A percentile compares a stretch with the other conserved stretches of the same genome.
phyloP scores from a whole-genome alignment of 2,888 invertebrate genomes.

The Drosophila aldrichi region DNA sequence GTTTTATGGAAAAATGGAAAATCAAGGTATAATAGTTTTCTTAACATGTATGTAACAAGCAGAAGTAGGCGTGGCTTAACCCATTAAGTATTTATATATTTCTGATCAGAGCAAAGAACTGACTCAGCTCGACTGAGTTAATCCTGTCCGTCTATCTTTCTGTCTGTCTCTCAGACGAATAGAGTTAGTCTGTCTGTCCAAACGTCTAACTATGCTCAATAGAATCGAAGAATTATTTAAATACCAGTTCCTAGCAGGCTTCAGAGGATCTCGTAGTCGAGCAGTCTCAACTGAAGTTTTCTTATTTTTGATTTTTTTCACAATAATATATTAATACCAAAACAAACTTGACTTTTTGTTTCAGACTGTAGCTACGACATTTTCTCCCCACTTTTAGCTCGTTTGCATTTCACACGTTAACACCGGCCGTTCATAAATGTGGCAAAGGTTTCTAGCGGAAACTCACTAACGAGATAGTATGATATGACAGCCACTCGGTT shows the following conservation, averaged over 20 bases:
- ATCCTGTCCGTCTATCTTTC: no score
- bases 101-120: no score
- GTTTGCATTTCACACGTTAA: slow-evolving; percentile 37
- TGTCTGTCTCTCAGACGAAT: no score
- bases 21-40: not conserved
- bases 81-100: not conserved
- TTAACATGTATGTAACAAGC: not conserved
- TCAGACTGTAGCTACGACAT: not conserved
- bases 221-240: not conserved
- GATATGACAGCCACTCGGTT: slow-evolving; percentile 1
- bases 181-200: no score
- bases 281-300: not conserved
- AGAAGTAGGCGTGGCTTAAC: not conserved
- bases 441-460: slow-evolving; percentile 20
- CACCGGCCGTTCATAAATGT: not conserved
- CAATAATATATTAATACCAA: not conserved
- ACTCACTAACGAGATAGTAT: slow-evolving; percentile 19
- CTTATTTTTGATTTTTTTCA: not conserved
- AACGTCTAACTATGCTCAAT: no score
- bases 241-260: not conserved
- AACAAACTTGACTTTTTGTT: not conserved
- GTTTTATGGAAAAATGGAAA: not conserved
- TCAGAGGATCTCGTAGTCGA: not conserved
- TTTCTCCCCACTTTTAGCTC: slow-evolving; percentile 30
- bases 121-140: no score